Evolutionary conservation across 1,140 invertebrate genomes (phyloP).

Genomic region (Drosophila insularis): DNA sequence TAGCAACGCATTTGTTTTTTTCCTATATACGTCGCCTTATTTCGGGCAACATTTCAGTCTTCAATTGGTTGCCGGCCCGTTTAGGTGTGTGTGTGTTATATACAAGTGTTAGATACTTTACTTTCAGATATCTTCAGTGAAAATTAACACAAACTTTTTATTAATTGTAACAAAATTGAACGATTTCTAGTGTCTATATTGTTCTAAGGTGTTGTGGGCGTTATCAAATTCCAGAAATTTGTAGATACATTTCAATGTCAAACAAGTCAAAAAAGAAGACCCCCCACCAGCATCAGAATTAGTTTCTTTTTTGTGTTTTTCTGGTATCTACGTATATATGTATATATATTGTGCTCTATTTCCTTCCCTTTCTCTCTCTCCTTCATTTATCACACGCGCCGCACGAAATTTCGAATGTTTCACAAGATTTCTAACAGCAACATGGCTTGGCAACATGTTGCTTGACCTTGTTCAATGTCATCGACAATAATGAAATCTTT

Average conservation of each 20-base stretch:
- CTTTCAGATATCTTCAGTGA: not conserved
- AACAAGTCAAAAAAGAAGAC: constrained; percentile 53
- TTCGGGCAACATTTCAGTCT: constrained; percentile 56
- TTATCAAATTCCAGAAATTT: constrained; percentile 32
- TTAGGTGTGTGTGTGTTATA: constrained; percentile 66
- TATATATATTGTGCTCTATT: constrained; percentile 9
- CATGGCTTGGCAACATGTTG: constrained; percentile 55
- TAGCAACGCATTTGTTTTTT: constrained; percentile 41
- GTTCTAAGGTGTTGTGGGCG: not conserved
- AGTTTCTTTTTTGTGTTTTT: constrained; percentile 18
- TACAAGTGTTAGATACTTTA: constrained; percentile 3
- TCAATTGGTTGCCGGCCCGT: constrained; percentile 66
- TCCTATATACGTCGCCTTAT: constrained; percentile 38
- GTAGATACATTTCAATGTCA: constrained; percentile 67
- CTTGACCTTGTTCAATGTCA: constrained; percentile 79
- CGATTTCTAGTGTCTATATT: not conserved
- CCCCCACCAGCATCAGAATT: constrained; percentile 25
- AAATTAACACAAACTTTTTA: not conserved
- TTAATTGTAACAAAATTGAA: not conserved
- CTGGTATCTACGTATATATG: constrained; percentile 43
- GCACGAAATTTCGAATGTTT: constrained; percentile 23
- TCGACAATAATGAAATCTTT: constrained; percentile 17
- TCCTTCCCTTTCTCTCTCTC: constrained; percentile 12
- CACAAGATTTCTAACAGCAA: constrained; percentile 34
- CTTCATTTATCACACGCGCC: constrained; percentile 33